Evolutionary conservation across 92 coral and sea anemone genomes (phyloP).

Genomic region (Plumapathes pennacea): DNA sequence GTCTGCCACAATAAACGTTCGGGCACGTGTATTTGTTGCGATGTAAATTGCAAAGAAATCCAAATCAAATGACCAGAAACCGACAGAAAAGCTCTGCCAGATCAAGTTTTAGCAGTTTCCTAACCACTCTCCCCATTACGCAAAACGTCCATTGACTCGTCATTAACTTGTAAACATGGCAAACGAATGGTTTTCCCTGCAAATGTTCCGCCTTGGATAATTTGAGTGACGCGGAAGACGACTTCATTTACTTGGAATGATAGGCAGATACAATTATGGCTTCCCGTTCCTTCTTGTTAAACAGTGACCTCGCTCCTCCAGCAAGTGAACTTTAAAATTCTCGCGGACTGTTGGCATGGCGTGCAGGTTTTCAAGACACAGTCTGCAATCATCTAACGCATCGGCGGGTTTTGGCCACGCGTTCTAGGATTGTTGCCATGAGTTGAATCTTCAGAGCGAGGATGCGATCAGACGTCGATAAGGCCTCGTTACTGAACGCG

Average conservation of each 20-base stretch:
- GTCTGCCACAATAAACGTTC: slow-evolving; percentile 40
- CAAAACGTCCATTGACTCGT: slow-evolving; percentile 1
- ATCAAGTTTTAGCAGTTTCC: neutral
- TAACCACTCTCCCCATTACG: slow-evolving; percentile 3
- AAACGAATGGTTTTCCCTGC: neutral
- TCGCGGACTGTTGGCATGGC: slow-evolving; percentile 1
- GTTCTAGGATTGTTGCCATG: slow-evolving; percentile 18
- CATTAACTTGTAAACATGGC: neutral
- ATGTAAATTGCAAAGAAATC: too few relatives aligned
- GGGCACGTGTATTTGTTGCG: slow-evolving; percentile 15
- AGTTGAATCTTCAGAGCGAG: slow-evolving; percentile 9
- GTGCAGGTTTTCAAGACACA: slow-evolving; percentile 17
- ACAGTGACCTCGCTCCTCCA: neutral
- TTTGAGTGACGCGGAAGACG: slow-evolving; percentile 5
- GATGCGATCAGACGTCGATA: slow-evolving; percentile 2
- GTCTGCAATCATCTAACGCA: slow-evolving; percentile 7
- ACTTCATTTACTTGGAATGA: slow-evolving; percentile 2
- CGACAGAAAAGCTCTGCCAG: too few relatives aligned
- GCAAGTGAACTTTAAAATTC: slow-evolving; percentile 2
- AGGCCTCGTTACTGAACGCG: slow-evolving; percentile 15
- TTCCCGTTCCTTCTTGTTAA: neutral
- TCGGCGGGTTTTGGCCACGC: slow-evolving; percentile 8
- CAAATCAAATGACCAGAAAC: too few relatives aligned
- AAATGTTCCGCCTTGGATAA: neutral
- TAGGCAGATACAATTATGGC: neutral